phyloP scores from a whole-genome alignment of 2,113 vertebrate species.

The Collichthys lucidus region DNA sequence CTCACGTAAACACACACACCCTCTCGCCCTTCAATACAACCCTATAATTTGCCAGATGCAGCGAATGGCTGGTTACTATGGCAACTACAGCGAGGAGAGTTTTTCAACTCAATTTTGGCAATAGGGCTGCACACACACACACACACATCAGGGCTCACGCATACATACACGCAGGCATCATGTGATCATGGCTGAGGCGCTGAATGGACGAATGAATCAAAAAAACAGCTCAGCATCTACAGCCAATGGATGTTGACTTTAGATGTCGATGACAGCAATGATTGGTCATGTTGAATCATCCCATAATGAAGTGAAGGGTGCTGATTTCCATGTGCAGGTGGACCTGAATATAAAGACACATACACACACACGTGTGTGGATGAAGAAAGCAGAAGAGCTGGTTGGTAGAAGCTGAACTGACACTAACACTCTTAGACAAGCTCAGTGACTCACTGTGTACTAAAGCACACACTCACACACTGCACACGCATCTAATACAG shows the following conservation, averaged over 20 bases:
- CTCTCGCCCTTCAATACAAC: constrained; percentile 75
- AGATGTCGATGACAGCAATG: constrained; percentile 13
- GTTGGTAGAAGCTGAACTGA: constrained; percentile 53
- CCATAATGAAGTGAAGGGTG: constrained; percentile 16
- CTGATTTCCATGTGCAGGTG: constrained; percentile 26
- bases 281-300: constrained; percentile 32
- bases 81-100: constrained; percentile 73
- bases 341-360: constrained; percentile 8
- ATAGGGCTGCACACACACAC: constrained; percentile 38
- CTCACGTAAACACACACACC: constrained; percentile 37
- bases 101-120: constrained; percentile 72
- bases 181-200: constrained; percentile 25
- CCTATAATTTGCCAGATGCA: constrained; percentile 84
- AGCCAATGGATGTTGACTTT: constrained; percentile 52
- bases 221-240: constrained; percentile 8
- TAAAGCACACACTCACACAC: constrained; percentile 31
- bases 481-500: constrained; percentile 16
- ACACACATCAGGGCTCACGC: constrained; percentile 2
- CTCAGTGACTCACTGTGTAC: constrained; percentile 52
- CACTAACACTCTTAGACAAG: constrained; percentile 61
- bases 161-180: constrained; percentile 5
- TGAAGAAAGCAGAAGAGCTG: constrained; percentile 33
- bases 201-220: constrained; percentile 46
- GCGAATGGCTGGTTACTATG: constrained; percentile 81
- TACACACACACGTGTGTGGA: constrained; percentile 12